Evolutionary conservation across 2,113 vertebrate genomes (phyloP).

Genomic region (Mungos mungo): DNA sequence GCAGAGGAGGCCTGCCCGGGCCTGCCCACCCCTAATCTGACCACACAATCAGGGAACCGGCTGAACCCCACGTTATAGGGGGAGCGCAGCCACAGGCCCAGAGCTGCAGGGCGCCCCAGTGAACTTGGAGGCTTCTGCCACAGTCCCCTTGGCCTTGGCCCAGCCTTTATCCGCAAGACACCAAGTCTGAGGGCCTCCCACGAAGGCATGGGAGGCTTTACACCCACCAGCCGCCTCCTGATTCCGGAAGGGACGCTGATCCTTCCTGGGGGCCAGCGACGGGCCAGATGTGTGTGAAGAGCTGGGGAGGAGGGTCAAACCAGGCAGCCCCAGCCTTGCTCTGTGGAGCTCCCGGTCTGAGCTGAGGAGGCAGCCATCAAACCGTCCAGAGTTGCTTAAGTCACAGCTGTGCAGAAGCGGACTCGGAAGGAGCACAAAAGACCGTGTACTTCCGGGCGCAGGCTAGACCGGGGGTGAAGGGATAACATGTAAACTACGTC

Average conservation of each 20-base stretch:
- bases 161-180: neutral
- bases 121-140: neutral
- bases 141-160: neutral
- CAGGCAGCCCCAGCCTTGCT: neutral
- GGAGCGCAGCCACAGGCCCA: neutral
- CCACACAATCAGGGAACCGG: conserved; percentile 62
- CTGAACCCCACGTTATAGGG: conserved; percentile 65
- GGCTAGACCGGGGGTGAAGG: neutral
- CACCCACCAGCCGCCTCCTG: neutral
- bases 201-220: neutral
- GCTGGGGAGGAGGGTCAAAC: neutral
- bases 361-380: neutral
- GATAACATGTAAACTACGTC: neutral
- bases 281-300: neutral
- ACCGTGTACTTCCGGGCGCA: neutral
- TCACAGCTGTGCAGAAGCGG: neutral
- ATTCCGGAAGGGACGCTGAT: neutral
- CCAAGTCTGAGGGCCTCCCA: neutral
- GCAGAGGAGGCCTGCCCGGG: conserved; percentile 48
- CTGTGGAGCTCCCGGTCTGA: neutral
- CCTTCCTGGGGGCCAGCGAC: neutral
- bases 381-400: neutral
- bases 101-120: neutral
- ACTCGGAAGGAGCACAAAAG: neutral
- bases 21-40: conserved; percentile 66